Base-by-base conservation (phyloP, 2,888 invertebrate species). In the Isotomurus palustris region DNA sequence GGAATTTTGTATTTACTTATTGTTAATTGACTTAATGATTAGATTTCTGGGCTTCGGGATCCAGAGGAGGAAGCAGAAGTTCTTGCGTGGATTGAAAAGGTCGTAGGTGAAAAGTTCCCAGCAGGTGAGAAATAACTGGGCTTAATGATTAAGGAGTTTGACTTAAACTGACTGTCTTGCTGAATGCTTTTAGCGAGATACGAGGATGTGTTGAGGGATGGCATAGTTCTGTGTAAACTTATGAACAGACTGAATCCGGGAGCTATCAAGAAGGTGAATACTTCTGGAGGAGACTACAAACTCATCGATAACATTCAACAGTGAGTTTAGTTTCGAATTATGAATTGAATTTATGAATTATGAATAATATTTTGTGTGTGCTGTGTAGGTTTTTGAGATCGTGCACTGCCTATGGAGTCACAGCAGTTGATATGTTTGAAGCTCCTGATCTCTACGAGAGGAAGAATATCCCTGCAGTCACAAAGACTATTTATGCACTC, bases 221-320 rank as follows among this genome's bases (percentile, higher is more conserved):
- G 92, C 27, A 84, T 90, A 69, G 80, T 91, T 48, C 80, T 93
- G 1, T 93, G 92, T 80, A 87, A 87, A 73, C 78, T 94, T 69
- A 93, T 94, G 85, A 93, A 93, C 79, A 83, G 86, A 69, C 80
- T 95, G 17, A 81, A 84, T 72, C 92, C 93, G 0, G 93, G 92
- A 51, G 82, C 86, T 72, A 84, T 93, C 72, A 80, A 84, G 66
- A 91, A 87, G 76, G 84, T 94, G 73, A 91, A 92, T 77, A 80
- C 84, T 25, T 83, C 84, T 1, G 88, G 88, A 6, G 91, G 91
- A 3, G 92, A 93, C 73, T 95, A 95, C 80, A 94, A 93, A 74
- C 86, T 90, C 82, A 94, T 95, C 93, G 94, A 95, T 74, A 95
- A 95, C 74, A 86, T 94, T 61, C 88, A 83, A 77, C 88, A 88